phyloP scores from a whole-genome alignment of 2,113 vertebrate species.

The Semicossyphus pulcher region DNA sequence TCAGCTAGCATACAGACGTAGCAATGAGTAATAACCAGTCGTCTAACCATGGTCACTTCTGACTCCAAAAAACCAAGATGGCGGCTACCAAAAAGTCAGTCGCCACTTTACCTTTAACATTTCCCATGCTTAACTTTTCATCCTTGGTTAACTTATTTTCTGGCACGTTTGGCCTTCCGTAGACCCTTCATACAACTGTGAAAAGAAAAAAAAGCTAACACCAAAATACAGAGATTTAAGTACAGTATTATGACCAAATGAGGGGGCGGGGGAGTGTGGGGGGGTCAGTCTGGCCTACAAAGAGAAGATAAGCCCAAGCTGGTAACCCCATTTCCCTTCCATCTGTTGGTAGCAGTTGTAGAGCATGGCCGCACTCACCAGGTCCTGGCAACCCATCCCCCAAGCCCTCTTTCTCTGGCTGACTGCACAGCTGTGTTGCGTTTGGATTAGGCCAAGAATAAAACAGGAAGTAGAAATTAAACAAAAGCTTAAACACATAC shows the following conservation, averaged over 20 bases:
- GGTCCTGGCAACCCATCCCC: conserved; percentile 79
- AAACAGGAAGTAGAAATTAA: conserved; percentile 89
- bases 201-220: conserved; percentile 18
- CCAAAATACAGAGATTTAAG: conserved; percentile 68
- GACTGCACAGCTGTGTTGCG: conserved; percentile 86
- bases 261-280: conserved; percentile 26
- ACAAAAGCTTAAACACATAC: conserved; percentile 82
- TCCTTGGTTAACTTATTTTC: not conserved
- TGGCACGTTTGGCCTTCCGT: not conserved
- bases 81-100: no score
- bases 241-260: conserved; percentile 67
- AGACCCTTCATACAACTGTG: conserved; percentile 4
- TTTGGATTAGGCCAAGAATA: conserved; percentile 88
- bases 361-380: conserved; percentile 74
- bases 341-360: conserved; percentile 81
- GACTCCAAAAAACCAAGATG: no score
- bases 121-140: not conserved
- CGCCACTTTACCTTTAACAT: not conserved
- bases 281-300: conserved; percentile 77
- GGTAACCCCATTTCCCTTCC: conserved; percentile 80
- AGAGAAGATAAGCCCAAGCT: conserved; percentile 75
- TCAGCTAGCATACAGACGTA: no score
- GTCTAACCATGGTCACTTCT: no score
- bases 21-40: no score
- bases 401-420: conserved; percentile 74